phyloP scores from a whole-genome alignment of 2,113 vertebrate genomes.

The Hypocryptadius cinnamomeus region DNA sequence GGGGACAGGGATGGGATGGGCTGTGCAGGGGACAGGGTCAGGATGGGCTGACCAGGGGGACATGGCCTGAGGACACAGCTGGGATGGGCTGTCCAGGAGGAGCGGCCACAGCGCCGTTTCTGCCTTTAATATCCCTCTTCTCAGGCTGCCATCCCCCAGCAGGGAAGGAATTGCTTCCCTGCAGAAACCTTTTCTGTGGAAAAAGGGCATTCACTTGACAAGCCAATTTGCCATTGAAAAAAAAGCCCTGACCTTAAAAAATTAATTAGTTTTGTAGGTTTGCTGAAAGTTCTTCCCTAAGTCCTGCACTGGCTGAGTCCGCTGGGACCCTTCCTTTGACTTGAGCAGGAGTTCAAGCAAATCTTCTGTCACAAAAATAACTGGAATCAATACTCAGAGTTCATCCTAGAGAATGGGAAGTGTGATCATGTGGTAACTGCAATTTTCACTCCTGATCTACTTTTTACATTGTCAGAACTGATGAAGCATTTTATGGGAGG shows the following conservation, averaged over 20 bases:
- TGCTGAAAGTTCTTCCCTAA: background rate
- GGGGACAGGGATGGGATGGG: no score
- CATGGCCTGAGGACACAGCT: no score
- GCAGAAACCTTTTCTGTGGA: background rate
- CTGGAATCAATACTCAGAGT: background rate
- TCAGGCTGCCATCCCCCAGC: background rate
- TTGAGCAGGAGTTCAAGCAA: background rate
- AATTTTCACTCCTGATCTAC: background rate
- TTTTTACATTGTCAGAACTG: background rate
- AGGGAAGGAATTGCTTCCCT: background rate
- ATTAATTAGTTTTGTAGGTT: background rate
- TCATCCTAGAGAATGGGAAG: background rate
- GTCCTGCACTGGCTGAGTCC: background rate
- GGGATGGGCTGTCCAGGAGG: background rate
- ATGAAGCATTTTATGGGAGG: conserved; percentile 35
- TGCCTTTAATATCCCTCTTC: rapidly evolving
- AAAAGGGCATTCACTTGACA: background rate
- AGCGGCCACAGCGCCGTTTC: rapidly evolving
- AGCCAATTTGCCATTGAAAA: background rate
- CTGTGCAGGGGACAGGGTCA: no score
- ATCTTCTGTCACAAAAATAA: background rate
- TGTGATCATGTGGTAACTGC: background rate
- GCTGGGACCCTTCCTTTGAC: background rate
- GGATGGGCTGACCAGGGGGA: background rate
- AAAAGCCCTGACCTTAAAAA: background rate